phyloP scores from a whole-genome alignment of 1,140 invertebrate species.

The Cyclina sinensis region DNA sequence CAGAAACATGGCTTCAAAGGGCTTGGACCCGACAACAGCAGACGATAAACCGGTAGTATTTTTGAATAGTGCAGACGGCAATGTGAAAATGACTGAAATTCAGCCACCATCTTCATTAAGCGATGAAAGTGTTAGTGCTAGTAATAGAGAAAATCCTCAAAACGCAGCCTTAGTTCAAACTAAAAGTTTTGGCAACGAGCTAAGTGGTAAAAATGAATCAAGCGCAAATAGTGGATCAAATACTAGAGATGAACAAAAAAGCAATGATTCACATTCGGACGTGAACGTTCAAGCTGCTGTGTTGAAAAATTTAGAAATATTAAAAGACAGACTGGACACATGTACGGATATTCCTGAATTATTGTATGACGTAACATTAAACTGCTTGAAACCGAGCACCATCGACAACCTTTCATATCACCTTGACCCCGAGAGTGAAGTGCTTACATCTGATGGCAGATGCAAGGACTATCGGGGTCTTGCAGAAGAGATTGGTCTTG shows the following conservation, averaged over 20 bases:
- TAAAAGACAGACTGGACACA: background rate
- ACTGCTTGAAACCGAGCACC: constrained; percentile 25
- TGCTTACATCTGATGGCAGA: background rate
- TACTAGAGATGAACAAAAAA: background rate
- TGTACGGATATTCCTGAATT: constrained; percentile 17
- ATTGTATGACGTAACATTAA: constrained; percentile 17
- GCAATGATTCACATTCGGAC: background rate
- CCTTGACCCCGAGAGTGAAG: constrained; percentile 26
- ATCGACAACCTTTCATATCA: constrained; percentile 24
- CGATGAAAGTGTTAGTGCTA: too few species aligned
- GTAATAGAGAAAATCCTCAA: too few species aligned
- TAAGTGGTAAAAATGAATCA: too few species aligned
- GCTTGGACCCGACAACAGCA: background rate
- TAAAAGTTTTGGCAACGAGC: too few species aligned
- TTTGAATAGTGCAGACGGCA: background rate
- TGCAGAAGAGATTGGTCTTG: constrained; percentile 32
- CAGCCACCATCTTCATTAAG: background rate
- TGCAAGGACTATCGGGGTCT: constrained; percentile 51
- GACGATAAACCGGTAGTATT: background rate
- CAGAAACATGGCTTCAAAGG: background rate
- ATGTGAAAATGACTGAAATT: background rate
- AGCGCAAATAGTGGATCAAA: too few species aligned
- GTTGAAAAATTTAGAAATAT: background rate
- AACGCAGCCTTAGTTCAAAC: too few species aligned
- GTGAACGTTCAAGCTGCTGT: background rate